Conservation (phyloP, 2,113 vertebrate genomes). For the Meriones unguiculatus region DNA sequence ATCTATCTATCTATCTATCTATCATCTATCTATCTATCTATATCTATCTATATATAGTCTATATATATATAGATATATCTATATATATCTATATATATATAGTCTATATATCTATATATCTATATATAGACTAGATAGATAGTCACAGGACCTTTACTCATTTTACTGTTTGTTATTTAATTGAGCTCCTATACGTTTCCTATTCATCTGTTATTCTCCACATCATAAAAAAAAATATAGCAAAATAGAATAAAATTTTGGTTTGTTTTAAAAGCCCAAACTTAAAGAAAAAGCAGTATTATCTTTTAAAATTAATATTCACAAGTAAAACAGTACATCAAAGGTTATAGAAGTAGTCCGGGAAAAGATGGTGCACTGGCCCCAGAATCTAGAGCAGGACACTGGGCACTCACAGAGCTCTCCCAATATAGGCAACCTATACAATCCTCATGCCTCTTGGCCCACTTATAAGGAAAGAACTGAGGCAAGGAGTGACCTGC, state of each 20-base stretch:
- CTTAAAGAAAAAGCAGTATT: not conserved
- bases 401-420: not conserved
- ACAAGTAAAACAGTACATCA: not conserved
- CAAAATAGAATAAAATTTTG: not conserved
- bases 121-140: too few species aligned
- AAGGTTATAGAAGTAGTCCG: not conserved
- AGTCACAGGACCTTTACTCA: too few species aligned
- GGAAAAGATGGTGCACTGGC: too few species aligned
- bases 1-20: too few species aligned
- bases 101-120: too few species aligned
- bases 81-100: too few species aligned
- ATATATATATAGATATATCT: too few species aligned
- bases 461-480: not conserved
- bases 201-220: not conserved
- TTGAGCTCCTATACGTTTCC: not conserved
- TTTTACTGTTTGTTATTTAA: not conserved
- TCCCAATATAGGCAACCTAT: accelerated
- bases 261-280: not conserved
- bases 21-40: too few species aligned
- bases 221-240: not conserved
- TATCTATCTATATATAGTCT: too few species aligned
- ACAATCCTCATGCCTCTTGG: not conserved
- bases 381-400: too few species aligned
- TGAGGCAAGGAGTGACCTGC: not conserved
- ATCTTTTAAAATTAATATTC: not conserved